phyloP scores from a whole-genome alignment of 1,140 invertebrate species.

The Halyomorpha halys region DNA sequence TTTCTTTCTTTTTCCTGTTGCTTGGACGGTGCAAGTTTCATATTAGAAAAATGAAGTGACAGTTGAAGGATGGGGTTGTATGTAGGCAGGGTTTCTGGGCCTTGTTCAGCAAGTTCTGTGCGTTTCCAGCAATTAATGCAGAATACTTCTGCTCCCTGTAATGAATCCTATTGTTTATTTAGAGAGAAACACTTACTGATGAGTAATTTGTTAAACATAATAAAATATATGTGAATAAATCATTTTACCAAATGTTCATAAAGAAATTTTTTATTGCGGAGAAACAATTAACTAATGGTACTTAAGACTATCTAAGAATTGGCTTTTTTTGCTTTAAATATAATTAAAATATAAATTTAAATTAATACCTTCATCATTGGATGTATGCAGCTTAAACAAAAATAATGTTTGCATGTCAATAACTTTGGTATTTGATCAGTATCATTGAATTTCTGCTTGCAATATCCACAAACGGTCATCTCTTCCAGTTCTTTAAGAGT shows the following conservation, averaged over 20 bases:
- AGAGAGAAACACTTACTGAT: no score
- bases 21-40: slow-evolving; percentile 33
- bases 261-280: neutral
- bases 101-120: slow-evolving; percentile 48
- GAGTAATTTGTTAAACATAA: neutral
- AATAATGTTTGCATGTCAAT: slow-evolving; percentile 62
- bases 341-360: neutral
- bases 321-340: no score
- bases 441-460: slow-evolving; percentile 58
- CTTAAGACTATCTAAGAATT: no score
- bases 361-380: slow-evolving; percentile 42
- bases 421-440: slow-evolving; percentile 56
- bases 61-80: slow-evolving; percentile 46
- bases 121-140: slow-evolving; percentile 59
- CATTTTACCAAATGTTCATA: no score
- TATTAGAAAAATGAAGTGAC: slow-evolving; percentile 30
- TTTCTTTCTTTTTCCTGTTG: slow-evolving; percentile 42
- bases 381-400: slow-evolving; percentile 60
- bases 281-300: no score
- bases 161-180: neutral
- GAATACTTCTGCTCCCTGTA: slow-evolving; percentile 45
- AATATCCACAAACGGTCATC: slow-evolving; percentile 55
- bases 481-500: slow-evolving; percentile 47
- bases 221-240: no score
- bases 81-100: slow-evolving; percentile 53